Conservation (phyloP, 2,113 vertebrate genomes). For the Oryzias melastigma region DNA sequence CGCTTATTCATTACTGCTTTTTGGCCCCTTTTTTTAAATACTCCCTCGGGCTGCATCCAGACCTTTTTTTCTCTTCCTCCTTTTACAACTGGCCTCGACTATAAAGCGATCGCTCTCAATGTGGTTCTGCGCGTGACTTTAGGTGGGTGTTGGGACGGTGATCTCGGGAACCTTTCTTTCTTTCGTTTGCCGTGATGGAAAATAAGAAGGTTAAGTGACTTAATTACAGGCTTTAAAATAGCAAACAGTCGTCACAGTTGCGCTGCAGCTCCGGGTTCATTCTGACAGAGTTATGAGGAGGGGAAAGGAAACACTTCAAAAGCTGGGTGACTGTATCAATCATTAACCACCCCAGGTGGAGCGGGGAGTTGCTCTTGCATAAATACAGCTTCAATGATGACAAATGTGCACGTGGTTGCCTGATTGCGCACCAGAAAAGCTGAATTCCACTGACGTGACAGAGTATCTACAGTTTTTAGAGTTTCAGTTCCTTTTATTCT, state of each 20-base stretch:
- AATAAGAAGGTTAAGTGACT: slow-evolving; percentile 45
- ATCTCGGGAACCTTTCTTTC: slow-evolving; percentile 26
- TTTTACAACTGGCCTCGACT: slow-evolving; percentile 45
- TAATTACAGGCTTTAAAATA: slow-evolving; percentile 62
- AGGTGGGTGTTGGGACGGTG: slow-evolving; percentile 22
- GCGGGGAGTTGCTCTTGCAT: slow-evolving; percentile 26
- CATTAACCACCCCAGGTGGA: slow-evolving; percentile 21
- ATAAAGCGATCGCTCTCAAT: slow-evolving; percentile 62
- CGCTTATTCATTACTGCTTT: slow-evolving; percentile 58
- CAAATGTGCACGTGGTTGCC: slow-evolving; percentile 42
- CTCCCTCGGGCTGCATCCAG: slow-evolving; percentile 52
- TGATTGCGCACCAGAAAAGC: slow-evolving; percentile 31
- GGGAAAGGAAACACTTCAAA: slow-evolving; percentile 30
- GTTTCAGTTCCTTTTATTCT: background rate
- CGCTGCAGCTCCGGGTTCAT: slow-evolving; percentile 25
- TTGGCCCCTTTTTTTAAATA: slow-evolving; percentile 53
- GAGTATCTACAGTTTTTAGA: slow-evolving; percentile 2
- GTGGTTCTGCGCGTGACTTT: slow-evolving; percentile 37
- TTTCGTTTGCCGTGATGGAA: slow-evolving; percentile 12
- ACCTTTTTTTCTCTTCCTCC: slow-evolving; percentile 22
- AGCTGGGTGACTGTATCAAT: slow-evolving; percentile 46
- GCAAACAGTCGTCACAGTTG: slow-evolving; percentile 53
- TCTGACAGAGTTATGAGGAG: slow-evolving; percentile 50
- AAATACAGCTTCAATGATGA: slow-evolving; percentile 26
- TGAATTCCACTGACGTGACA: slow-evolving; percentile 21